Percentiles rank a stretch among this genome's conserved stretches.
phyloP scores from a whole-genome alignment of 2,888 invertebrate genomes.

The Mactromeris polynyma region DNA sequence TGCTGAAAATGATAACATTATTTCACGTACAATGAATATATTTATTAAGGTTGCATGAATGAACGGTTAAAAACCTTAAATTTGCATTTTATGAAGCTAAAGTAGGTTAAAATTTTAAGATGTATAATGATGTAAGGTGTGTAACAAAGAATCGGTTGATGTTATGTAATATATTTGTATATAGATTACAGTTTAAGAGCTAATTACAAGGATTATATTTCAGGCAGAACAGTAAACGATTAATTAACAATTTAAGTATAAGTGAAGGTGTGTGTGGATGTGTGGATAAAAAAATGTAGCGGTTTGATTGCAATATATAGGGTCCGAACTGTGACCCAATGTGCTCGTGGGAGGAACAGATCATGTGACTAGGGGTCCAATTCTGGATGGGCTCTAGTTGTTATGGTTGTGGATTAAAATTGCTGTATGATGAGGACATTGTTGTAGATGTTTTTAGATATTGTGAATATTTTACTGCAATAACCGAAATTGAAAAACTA shows the following conservation, averaged over 20 bases:
- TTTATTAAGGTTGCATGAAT: background rate
- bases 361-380: background rate
- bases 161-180: background rate
- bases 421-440: background rate
- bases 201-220: background rate
- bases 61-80: background rate
- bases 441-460: background rate
- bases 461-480: background rate
- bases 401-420: background rate
- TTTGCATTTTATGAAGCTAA: background rate
- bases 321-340: background rate
- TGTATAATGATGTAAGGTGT: background rate
- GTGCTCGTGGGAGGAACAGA: background rate
- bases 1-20: background rate
- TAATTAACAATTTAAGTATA: background rate
- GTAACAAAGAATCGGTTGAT: background rate
- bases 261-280: background rate
- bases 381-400: background rate
- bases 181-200: background rate
- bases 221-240: background rate
- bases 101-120: constrained; percentile 4
- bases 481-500: background rate
- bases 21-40: background rate
- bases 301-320: background rate
- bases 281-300: background rate